Base-by-base conservation (phyloP, 2,888 invertebrate genomes). In the Lutraria lutraria region DNA sequence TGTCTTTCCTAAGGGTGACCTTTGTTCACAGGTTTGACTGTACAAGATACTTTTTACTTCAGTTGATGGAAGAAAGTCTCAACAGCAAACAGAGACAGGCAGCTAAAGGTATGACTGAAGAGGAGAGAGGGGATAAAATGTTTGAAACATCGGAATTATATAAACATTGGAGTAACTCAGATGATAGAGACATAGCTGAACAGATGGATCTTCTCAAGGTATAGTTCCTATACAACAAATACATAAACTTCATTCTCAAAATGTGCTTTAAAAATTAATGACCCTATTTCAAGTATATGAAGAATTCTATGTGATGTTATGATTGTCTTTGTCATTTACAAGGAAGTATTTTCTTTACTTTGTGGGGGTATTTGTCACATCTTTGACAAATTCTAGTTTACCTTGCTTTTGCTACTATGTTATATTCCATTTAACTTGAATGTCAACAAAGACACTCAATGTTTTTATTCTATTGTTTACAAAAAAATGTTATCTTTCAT, bases 161-260 rank as follows among this genome's bases (percentile, higher is more conserved):
- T 60, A 90, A 93, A 82, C 86, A 90, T 63, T 94, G 94, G 95
- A 89, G 88, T 63, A 88, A 92, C 16, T 90, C 92, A n/a, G 92
- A 91, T 12, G 88, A 89, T 43, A 91, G 81, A 81, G 83, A 91
- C 19, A 85, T 90, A 1, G 72, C 90, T 56, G 93, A 95, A 63
- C 94, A 94, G 52, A 83, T 91, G 76, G 93, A 93, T 10, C 89
- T 94, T 52, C 88, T 95, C 19, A 89, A 93, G 93, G 95, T 94
- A 81, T 52, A 21, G 15, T 16, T 8, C 2, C 3, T 56, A 56
- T 56, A 4, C 4, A 43, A 43, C 43, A 43, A 43, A 43, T 4
- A 4, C 2, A 4, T 4, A 43, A 43, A 43, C 43, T 43, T 43
- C 8, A 4, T 8, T 8, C 43, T 43, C 43, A 43, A 43, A 43